These are phyloP conservation scores for Lepidostoma basale DNA, from an alignment of 1,140 invertebrate genomes.

Conservation along the genomic window DNA sequence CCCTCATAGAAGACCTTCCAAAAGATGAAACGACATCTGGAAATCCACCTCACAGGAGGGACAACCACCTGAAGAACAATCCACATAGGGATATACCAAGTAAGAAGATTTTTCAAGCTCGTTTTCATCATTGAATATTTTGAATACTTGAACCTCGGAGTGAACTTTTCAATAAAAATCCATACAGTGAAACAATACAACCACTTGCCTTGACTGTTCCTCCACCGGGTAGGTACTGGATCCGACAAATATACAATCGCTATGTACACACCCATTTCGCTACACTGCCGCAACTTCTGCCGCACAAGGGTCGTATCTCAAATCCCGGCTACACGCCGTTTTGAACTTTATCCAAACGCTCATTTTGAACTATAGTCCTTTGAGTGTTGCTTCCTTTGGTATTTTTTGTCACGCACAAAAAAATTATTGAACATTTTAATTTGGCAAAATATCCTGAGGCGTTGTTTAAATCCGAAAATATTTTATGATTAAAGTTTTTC, in stretches of 20 bases:
- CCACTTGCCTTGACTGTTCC: background rate
- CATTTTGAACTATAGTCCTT: background rate
- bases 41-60: too few relatives aligned
- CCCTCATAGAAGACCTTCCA: too few relatives aligned
- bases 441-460: background rate
- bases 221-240: background rate
- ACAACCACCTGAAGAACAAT: too few relatives aligned
- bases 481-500: background rate
- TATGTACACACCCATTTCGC: background rate
- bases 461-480: background rate
- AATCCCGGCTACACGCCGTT: background rate
- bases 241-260: constrained; percentile 15
- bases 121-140: too few relatives aligned
- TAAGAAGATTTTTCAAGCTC: too few relatives aligned
- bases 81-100: too few relatives aligned
- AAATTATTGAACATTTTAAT: constrained; percentile 9
- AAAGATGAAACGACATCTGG: too few relatives aligned
- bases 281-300: background rate
- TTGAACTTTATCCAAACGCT: background rate
- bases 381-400: too few relatives aligned
- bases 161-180: too few relatives aligned
- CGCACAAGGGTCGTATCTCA: background rate
- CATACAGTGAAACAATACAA: too few relatives aligned
- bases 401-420: too few relatives aligned
- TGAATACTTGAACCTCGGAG: too few relatives aligned